Base-by-base conservation (phyloP, 2,113 vertebrate genomes). In the Atractosteus spatula region DNA sequence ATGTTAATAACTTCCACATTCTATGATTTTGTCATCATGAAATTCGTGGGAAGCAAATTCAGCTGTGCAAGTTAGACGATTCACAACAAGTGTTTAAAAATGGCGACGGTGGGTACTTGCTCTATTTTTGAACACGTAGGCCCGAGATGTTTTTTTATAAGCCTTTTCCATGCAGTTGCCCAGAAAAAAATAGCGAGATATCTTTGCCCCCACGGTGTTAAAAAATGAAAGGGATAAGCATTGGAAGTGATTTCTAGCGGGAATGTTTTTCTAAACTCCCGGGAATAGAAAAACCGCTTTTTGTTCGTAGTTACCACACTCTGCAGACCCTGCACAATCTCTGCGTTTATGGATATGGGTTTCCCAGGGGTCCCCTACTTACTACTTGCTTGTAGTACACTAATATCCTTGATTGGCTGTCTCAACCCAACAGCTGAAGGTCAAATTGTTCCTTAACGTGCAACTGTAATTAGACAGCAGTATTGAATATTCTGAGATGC, bases 391-490 rank as follows among this genome's bases (percentile, higher is more conserved):
- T 88, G 85, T 89, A 88, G 84, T 90, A 87, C 89, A 89, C 89
- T 94, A 91, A 91, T 93, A 94, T 91, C 85, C 89, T 84, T 95
- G 91, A 93, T 93, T 95, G 93, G 92, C 91, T 90, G 89, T 88
- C 86, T 94, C 89, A 89, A 89, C 86, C 92, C 88, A 93, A 91
- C 90, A 90, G 90, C 90, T 94, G 93, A 92, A 97, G 92, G 93
- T 94, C 91, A 95, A 95, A 95, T 90, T 93, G 85, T 92, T 94
- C 91, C 93, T 91, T 94, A 92, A 89, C 83, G 71, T 84, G 89
- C 86, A 89, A 88, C 87, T 92, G 89, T 94, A 93, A 92, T 91
- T 92, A 94, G 91, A 92, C 76, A 79, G 86, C 87, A 85, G 80
- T 82, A 89, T 92, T 91, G 87, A 83, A 88, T 82, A 89, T 89